Evolutionary conservation across 2,113 vertebrate species (phyloP).

Genomic region (Oryzias melastigma): DNA sequence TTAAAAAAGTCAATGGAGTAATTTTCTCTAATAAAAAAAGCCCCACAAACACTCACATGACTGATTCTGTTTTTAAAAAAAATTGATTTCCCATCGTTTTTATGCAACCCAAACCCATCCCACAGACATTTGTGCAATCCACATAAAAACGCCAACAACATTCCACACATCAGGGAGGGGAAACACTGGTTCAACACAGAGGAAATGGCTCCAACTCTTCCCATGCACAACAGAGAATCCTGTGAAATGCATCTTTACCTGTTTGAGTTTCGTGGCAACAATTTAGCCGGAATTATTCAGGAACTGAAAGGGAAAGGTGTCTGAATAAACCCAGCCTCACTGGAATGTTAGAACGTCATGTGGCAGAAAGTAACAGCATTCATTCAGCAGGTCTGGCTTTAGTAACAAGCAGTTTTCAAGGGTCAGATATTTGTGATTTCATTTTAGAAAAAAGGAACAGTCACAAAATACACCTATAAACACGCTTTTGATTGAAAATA

Average conservation of each 20-base stretch:
- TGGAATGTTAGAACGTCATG: conserved; percentile 42
- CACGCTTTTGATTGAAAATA: conserved; percentile 15
- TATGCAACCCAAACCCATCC: conserved; percentile 45
- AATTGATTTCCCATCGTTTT: conserved; percentile 30
- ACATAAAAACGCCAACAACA: conserved; percentile 24
- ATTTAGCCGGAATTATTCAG: conserved; percentile 23
- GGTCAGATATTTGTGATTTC: conserved; percentile 14
- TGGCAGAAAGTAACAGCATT: conserved; percentile 19
- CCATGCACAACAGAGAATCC: conserved; percentile 64
- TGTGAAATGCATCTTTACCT: conserved; percentile 53
- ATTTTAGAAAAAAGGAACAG: conserved; percentile 4
- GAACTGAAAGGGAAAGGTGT: conserved; percentile 8
- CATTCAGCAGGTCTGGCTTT: conserved; percentile 25
- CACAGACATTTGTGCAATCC: conserved; percentile 17
- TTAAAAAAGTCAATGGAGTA: background rate
- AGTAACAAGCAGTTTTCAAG: conserved; percentile 22
- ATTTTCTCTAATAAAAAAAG: too few relatives aligned
- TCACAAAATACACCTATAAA: background rate
- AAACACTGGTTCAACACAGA: conserved; percentile 46
- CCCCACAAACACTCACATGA: conserved; percentile 8
- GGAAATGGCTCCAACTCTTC: conserved; percentile 38
- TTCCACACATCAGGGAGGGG: conserved; percentile 29
- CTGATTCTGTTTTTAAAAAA: conserved; percentile 14
- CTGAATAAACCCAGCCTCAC: conserved; percentile 28
- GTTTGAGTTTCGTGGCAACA: conserved; percentile 8